phyloP scores from a whole-genome alignment of 1,140 invertebrate genomes.

The Ips typographus region DNA sequence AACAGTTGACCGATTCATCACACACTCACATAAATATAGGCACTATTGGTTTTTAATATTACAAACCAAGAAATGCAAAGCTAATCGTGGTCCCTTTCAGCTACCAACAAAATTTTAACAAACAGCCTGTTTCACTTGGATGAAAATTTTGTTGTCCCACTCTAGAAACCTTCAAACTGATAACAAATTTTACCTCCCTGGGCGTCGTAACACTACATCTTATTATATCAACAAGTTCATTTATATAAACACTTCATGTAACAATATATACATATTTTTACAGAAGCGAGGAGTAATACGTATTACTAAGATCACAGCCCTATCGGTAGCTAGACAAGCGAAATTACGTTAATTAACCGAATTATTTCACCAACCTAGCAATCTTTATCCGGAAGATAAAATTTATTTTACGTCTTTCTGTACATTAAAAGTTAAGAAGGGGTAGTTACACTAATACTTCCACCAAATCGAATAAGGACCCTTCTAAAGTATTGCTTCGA shows the following conservation, averaged over 20 bases:
- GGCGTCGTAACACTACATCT: not conserved
- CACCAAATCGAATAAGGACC: conserved; percentile 7
- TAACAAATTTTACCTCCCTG: conserved; percentile 19
- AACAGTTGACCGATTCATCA: not conserved
- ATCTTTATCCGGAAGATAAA: conserved; percentile 15
- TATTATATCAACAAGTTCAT: conserved; percentile 10
- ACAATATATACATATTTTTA: conserved; percentile 7
- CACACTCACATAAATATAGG: conserved; percentile 18
- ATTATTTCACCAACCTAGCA: not conserved
- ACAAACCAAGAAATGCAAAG: conserved; percentile 19
- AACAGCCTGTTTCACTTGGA: not conserved
- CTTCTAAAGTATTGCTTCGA: conserved; percentile 19
- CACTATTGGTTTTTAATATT: conserved; percentile 31
- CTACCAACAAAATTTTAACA: conserved; percentile 10
- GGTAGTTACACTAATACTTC: not conserved
- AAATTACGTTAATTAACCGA: not conserved
- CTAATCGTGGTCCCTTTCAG: conserved; percentile 30
- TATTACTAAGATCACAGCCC: conserved; percentile 9
- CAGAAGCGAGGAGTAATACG: not conserved
- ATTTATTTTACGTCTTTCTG: conserved; percentile 17
- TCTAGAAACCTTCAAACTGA: not conserved
- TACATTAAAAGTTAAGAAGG: not conserved
- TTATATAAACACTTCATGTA: not conserved
- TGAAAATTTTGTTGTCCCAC: not conserved
- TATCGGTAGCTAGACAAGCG: not conserved